phyloP scores from a whole-genome alignment of 2,113 vertebrate species.

The Atlantisia rogersi region DNA sequence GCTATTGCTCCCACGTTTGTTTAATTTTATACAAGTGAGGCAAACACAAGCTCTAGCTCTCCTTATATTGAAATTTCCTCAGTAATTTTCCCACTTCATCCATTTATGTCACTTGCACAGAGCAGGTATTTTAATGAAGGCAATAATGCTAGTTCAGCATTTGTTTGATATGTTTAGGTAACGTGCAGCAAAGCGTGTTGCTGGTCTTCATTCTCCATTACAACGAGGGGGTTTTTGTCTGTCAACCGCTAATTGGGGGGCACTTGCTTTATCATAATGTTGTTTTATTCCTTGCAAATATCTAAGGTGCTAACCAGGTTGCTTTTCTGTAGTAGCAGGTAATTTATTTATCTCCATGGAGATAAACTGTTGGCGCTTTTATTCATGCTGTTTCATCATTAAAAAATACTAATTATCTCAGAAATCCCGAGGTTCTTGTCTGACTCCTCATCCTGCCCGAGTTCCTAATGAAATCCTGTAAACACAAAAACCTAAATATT shows the following conservation, averaged over 20 bases:
- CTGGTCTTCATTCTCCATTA: background rate
- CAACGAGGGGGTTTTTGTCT: background rate
- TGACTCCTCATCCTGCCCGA: background rate
- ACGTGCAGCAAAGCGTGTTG: background rate
- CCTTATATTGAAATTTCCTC: background rate
- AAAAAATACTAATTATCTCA: background rate
- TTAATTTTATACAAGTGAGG: background rate
- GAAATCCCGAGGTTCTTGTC: background rate
- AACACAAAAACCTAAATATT: background rate
- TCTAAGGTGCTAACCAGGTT: slow-evolving; percentile 4
- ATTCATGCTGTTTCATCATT: background rate
- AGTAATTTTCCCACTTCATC: background rate
- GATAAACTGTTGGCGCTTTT: background rate
- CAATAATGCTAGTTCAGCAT: background rate
- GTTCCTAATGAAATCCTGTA: background rate
- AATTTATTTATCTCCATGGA: slow-evolving; percentile 9
- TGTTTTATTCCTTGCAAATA: slow-evolving; percentile 5
- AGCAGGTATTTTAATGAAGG: background rate
- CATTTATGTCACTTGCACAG: background rate
- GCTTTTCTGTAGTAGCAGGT: background rate
- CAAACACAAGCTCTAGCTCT: background rate
- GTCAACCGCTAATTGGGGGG: background rate
- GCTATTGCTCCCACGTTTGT: background rate
- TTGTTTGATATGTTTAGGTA: background rate
- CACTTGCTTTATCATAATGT: background rate